A percentile compares a stretch with the other conserved stretches of the same genome.
Conservation (phyloP, 1,140 invertebrate species). For the Brachionus rubens region DNA sequence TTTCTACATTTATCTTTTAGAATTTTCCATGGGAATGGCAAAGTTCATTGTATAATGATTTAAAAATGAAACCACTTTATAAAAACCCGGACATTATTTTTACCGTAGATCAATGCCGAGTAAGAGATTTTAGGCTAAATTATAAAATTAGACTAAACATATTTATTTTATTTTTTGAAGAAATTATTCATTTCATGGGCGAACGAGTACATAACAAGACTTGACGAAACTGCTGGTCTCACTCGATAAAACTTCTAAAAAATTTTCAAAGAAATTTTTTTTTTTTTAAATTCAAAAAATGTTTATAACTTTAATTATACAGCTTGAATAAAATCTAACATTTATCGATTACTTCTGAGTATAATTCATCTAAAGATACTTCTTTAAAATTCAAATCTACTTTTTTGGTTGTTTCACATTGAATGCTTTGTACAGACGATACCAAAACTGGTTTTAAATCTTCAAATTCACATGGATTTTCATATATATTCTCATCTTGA, state of each 20-base stretch:
- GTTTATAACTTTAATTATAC: not conserved
- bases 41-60: conserved; percentile 29
- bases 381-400: not conserved
- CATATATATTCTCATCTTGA: no score
- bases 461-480: no score
- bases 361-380: not conserved
- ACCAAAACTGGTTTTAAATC: no score
- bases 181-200: conserved; percentile 31
- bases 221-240: conserved; percentile 36
- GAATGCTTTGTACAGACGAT: no score
- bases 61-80: conserved; percentile 31
- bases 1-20: not conserved
- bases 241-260: not conserved
- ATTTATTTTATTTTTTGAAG: not conserved
- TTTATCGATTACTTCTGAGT: not conserved
- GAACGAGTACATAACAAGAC: conserved; percentile 35
- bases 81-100: not conserved
- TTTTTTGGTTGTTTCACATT: no score
- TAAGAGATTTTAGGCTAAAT: conserved; percentile 13
- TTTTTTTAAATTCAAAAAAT: not conserved
- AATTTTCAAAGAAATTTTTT: not conserved
- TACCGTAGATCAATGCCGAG: conserved; percentile 1
- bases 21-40: conserved; percentile 45
- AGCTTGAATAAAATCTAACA: no score
- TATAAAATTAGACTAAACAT: not conserved